Base-by-base conservation (phyloP, 2,888 invertebrate genomes). In the Molanna angustata region DNA sequence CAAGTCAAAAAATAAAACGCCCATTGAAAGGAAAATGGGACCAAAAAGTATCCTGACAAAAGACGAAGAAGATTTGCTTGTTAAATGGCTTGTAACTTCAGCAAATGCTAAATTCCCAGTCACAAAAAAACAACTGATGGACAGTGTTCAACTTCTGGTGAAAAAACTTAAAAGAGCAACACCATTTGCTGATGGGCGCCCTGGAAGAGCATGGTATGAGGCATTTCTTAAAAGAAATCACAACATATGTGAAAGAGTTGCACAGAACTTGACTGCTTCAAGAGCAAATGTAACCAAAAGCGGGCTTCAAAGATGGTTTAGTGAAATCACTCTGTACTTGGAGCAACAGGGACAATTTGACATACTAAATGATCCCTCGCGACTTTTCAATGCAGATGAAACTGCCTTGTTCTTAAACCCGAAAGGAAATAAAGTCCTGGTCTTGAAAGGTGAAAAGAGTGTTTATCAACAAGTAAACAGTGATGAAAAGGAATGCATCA, bases 331-430 rank as follows among this genome's bases (percentile, higher is more conserved):
- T 6, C 4, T 17, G 18, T 37, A 37, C 11, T 37, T 37, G 11
- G 18, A 37, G 11, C 20, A 33, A 18, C 32, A 14, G 18, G 32
- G 20, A 19, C 19, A 31, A 7, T 19, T 31, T 9, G 16, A 13
- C 7, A 31, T 49, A 3, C 21, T 49, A 13, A 20, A 49, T 14
- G 41, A 49, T 19, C 49, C 49, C 4, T 11, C 31, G 6, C 41
- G 49, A 11, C 31, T 49, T 13, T 49, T 49, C 14, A 49, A 49
- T 31, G 32, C 32, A 13, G 49, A 49, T 6, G 49, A 49, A 53
- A 57, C 61, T 14, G 61, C 60, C 32, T 61, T 67, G 54, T 60
- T 57, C 48, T 46, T 66, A 22, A 58, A 60, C 44, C 66, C 67
- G 17, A 64, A 63, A 4, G 59, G 54, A 0, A 56, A 52, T 16